Base-by-base conservation (phyloP, 2,113 vertebrate species). In the Bambusicola thoracicus region DNA sequence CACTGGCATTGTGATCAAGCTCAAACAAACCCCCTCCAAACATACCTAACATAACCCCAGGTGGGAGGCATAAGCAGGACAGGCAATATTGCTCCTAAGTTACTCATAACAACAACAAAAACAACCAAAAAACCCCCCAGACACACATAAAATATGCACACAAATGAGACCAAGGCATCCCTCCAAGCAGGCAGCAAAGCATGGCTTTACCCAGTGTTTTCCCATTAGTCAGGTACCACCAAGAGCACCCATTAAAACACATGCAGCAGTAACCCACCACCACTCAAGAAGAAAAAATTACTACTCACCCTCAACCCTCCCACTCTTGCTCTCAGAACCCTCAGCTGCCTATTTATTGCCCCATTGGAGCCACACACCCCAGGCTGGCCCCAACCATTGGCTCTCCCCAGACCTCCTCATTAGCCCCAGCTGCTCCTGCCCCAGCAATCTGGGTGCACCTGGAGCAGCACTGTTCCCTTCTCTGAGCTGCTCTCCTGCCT, bases 251-350 rank as follows among this genome's bases (percentile, higher is more conserved):
- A 56, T 32, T 16, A 19, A 55, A 55, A 32, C 27, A 29, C 53
- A 32, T 5, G 8, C 53, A 55, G 10, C 17, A 38, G 10, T 18
- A 29, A 18, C 15, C 36, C 8, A 62, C 5, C 8, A 62, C 5
- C 1, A 2, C 3, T 7, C 46, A 17, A 2, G 0, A 7, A 11
- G 11, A 3, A 21, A 0, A 0, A 15, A n/a, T n/a, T 40, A 0
- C 2, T 0, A 88, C 96, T 44, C 8, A 96, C 92, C 3, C 46
- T 34, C 20, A 67, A 18, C 3, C 2, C 41, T 0, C 5, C 51
- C 15, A 25, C 56, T 80, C 61, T 43, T 16, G 0, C 3, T 6
- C 6, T 3, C 4, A 1, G 1, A 0, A 0, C 2, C 3, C 25
- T 32, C 75, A 20, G 18, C 17, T 34, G 48, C 61, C 27, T 80